A percentile compares a stretch with the other conserved stretches of the same genome.
These are phyloP conservation scores for human DNA, from an alignment of 2,113 vertebrate genomes.

Conservation along the genomic window GRCh38 chr20:57450501-57451000, in stretches of 20 bases:
- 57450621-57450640: rapidly evolving
- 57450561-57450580: background rate
- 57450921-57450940: background rate
- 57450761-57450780: rapidly evolving
- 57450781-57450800: rapidly evolving
- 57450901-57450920: background rate
- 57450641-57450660: background rate
- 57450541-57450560: background rate
- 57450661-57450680: background rate
- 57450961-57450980: background rate
- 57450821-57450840: background rate
- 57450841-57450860: rapidly evolving
- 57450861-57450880: rapidly evolving
- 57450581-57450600: background rate
- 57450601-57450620: rapidly evolving
- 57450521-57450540: rapidly evolving
- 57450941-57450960: rapidly evolving
- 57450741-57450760: rapidly evolving
- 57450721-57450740: background rate
- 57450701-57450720: rapidly evolving
- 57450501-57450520: background rate
- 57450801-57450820: no score
- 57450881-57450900: rapidly evolving
- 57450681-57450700: background rate
- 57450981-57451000: background rate